phyloP scores from a whole-genome alignment of 2,797 vertebrate genomes.

The Gymnoscopelus microlampas region DNA sequence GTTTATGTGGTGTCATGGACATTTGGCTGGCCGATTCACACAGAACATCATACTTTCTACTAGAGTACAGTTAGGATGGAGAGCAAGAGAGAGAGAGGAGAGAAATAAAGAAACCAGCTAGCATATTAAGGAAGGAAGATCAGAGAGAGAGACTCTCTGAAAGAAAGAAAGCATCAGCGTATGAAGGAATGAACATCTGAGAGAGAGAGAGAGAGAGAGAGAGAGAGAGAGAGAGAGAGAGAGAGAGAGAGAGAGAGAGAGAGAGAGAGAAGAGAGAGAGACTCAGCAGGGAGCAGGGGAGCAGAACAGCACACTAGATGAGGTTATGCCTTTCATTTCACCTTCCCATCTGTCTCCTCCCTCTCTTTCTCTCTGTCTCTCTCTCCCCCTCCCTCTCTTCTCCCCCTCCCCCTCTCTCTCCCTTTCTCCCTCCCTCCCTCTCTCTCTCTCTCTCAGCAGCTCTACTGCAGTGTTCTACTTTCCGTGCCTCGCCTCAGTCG shows the following conservation, averaged over 20 bases:
- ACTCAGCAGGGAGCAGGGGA: conserved; percentile 25
- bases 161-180: conserved; percentile 6
- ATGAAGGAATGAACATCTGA: conserved; percentile 1
- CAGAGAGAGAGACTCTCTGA: conserved; percentile 2
- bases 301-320: conserved; percentile 18
- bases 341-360: conserved; percentile 6
- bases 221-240: conserved; percentile 7
- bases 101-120: not conserved
- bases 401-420: not conserved
- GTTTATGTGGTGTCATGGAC: not conserved
- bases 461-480: conserved; percentile 60
- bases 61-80: not conserved
- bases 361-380: not conserved
- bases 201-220: conserved; percentile 13
- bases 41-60: not conserved
- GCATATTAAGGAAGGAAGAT: not conserved
- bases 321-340: conserved; percentile 42
- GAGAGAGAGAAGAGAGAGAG: conserved; percentile 8
- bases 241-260: conserved; percentile 13
- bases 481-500: conserved; percentile 21
- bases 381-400: not conserved
- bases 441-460: not conserved
- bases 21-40: not conserved
- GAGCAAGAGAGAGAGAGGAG: conserved; percentile 9
- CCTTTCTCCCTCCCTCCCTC: not conserved